Evolutionary conservation across 2,888 invertebrate species (phyloP), one percentile per base, ranked within the genome.

Genomic region (Xylota segnis): DNA sequence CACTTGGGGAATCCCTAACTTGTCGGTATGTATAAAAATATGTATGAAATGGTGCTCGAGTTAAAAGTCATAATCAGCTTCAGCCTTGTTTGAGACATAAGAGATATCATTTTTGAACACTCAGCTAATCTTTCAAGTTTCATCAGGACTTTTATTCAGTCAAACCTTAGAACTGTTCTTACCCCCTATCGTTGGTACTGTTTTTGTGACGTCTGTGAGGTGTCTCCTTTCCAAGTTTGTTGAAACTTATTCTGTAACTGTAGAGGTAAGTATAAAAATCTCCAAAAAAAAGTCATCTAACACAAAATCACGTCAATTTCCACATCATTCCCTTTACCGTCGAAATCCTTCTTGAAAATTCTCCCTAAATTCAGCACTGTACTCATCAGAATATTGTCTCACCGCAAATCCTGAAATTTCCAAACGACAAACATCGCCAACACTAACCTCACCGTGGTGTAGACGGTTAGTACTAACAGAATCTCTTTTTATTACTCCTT

Each of bases 401-500:
- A 56, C 63, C 63, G 54, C 74, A 65, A 74, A 32, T 54, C 54
- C 18, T 1, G 43, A 40, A 23, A 63, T 37, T 40, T 54, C 32
- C 10, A 32, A 63, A 40, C 40, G 61, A 52, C 61, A 52, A 16
- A 10, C 27, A 68, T 50, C 68, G 52, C 18, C 52, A 50, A n/a
- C 18, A 54, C 23, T 23, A 43, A 40, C 40, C 29, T 29, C 37
- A 32, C 34, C 16, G 43, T 63, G 45, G 6, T 23, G 23, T 37
- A 50, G 16, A 18, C 9, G 12, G 12, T 12, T 58, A 66, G 58
- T 58, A 68, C 66, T 68, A 52, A 59, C 37, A 59, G 50, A 58
- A 59, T 27, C 72, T 45, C 45, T 66, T 72, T 83, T 61, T 74
- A 71, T 71, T 52, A 71, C 45, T 83, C 61, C 78, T 78, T 74